phyloP scores from a whole-genome alignment of 1,140 invertebrate species.

The Aphelenchoides fujianensis region DNA sequence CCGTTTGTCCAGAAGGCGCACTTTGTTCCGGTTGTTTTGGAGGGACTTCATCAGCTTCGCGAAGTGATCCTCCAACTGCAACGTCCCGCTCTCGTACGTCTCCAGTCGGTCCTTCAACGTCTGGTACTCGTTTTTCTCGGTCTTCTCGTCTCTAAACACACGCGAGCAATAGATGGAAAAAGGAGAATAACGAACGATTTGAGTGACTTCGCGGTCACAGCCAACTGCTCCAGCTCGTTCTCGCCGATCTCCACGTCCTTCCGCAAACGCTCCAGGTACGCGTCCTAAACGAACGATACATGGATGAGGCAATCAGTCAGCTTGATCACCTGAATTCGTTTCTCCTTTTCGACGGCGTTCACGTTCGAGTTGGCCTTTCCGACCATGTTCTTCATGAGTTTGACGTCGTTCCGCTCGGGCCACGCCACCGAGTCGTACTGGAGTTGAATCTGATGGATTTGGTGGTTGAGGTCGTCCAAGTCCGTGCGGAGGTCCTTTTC shows the following conservation, averaged over 20 bases:
- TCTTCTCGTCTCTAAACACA: slow-evolving; percentile 16
- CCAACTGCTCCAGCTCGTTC: slow-evolving; percentile 24
- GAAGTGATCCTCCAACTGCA: slow-evolving; percentile 27
- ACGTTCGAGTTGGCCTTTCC: background rate
- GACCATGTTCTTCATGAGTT: slow-evolving; percentile 16
- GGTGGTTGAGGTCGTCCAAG: slow-evolving; percentile 6
- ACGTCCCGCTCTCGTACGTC: slow-evolving; percentile 16
- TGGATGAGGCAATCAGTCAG: background rate
- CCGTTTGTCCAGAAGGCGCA: slow-evolving; percentile 18
- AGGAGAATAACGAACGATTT: slow-evolving; percentile 19
- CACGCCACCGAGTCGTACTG: slow-evolving; percentile 15
- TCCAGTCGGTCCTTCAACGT: slow-evolving; percentile 12
- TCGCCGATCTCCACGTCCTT: slow-evolving; percentile 26
- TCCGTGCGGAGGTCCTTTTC: slow-evolving; percentile 13
- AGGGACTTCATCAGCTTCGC: slow-evolving; percentile 29
- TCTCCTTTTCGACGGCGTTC: slow-evolving; percentile 10
- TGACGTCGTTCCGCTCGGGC: slow-evolving; percentile 14
- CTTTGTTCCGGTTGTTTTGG: slow-evolving; percentile 30
- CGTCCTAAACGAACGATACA: slow-evolving; percentile 12
- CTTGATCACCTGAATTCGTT: slow-evolving; percentile 10
- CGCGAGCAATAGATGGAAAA: too few relatives aligned
- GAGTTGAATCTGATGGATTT: slow-evolving; percentile 8
- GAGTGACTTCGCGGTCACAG: background rate
- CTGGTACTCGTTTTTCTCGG: slow-evolving; percentile 6
- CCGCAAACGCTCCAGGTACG: slow-evolving; percentile 21